A percentile compares a stretch with the other conserved stretches of the same genome.
phyloP scores from a whole-genome alignment of 2,888 invertebrate species.

The Ethmia dodecea region DNA sequence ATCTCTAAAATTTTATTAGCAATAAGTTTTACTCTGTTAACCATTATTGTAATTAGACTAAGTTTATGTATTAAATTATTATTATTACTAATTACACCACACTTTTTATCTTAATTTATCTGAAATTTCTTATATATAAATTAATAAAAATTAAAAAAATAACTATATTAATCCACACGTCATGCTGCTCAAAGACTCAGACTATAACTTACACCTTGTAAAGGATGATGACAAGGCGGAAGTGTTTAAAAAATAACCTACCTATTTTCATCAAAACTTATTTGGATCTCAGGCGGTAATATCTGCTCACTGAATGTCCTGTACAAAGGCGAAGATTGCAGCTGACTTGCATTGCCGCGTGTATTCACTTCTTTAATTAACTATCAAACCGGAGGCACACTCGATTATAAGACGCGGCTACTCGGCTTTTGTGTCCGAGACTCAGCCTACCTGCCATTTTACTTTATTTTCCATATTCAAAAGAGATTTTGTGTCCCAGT shows the following conservation, averaged over 20 bases:
- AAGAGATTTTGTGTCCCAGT: constrained; percentile 9
- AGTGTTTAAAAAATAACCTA: neutral
- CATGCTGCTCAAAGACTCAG: no score
- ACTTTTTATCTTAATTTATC: no score
- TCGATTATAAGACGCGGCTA: constrained; percentile 70
- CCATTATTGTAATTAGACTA: no score
- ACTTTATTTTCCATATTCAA: constrained; percentile 9
- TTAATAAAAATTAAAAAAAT: no score
- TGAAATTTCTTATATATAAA: no score
- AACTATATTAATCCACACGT: no score
- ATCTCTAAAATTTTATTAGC: no score
- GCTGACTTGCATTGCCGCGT: constrained; percentile 65
- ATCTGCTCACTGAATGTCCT: constrained; percentile 31
- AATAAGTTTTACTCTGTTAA: no score
- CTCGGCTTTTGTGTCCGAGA: constrained; percentile 60
- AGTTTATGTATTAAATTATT: no score
- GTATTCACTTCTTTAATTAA: constrained; percentile 75
- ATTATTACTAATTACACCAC: no score
- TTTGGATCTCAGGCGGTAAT: neutral
- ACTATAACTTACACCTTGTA: no score
- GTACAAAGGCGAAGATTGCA: constrained; percentile 54
- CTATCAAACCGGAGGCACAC: constrained; percentile 69
- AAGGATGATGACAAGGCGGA: no score
- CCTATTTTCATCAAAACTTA: neutral
- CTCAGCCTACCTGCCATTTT: constrained; percentile 41